These are phyloP conservation scores for Diprion similis DNA, from an alignment of 1,140 invertebrate species.

Conservation along the genomic window DNA sequence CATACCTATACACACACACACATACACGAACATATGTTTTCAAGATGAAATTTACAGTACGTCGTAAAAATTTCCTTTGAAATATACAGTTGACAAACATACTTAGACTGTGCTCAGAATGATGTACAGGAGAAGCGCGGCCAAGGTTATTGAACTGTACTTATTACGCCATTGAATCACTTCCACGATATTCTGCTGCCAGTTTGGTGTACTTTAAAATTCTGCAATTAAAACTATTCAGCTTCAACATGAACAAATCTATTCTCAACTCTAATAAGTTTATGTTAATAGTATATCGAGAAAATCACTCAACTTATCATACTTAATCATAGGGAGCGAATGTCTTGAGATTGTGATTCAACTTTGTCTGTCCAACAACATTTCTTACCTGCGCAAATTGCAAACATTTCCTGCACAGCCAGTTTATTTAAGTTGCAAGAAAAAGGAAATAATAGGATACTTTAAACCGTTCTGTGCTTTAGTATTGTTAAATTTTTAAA, in stretches of 20 bases:
- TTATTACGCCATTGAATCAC: background rate
- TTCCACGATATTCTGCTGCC: background rate
- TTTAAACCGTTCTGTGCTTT: conserved; percentile 3
- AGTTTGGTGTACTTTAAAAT: background rate
- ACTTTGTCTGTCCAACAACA: background rate
- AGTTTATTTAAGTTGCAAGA: background rate
- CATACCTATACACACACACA: too few relatives aligned
- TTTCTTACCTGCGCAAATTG: background rate
- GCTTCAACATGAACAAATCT: background rate
- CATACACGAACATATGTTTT: background rate
- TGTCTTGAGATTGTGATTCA: background rate
- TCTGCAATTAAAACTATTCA: background rate
- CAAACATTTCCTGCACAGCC: background rate
- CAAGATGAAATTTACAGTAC: background rate
- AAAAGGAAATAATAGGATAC: background rate
- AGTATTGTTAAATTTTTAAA: background rate
- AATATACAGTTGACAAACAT: background rate
- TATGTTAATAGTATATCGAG: background rate
- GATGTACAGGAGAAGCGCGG: background rate
- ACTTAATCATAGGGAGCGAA: background rate
- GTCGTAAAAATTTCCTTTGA: background rate
- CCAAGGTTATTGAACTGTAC: background rate
- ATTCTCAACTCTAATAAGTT: background rate
- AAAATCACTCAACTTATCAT: background rate
- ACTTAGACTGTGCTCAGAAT: background rate